Evolutionary conservation across 1,140 invertebrate species (phyloP), one percentile per base, ranked within the genome.

Genomic region (Armadillidium nasatum): DNA sequence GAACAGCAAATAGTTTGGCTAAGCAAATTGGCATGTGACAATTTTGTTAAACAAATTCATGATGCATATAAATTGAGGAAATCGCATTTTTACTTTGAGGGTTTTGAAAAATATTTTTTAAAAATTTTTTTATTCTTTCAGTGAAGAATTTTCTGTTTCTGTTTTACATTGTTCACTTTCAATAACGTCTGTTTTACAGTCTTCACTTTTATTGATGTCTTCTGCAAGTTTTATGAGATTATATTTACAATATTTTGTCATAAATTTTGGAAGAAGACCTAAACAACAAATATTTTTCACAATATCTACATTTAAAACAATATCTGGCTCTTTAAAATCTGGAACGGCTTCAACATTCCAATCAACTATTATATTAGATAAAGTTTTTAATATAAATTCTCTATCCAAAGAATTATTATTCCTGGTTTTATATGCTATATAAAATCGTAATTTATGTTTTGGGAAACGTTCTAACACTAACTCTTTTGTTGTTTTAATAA

Each of bases 231-330:
- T 60, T 19, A 60, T 15, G 1, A 60, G 50, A 60, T 60, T 60
- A 60, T 60, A 60, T 60, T 60, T 60, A 19, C 50, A 60, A 60
- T 60, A 60, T 60, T 60, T 60, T 19, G 50, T 60, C 50, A 60
- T 15, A 19, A 15, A 60, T 19, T 60, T 13, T 60, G 50, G 50
- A 19, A 60, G 50, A 7, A 60, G 50, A 60, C 50, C 50, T 19
- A 60, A 19, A 60, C 50, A 60, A 60, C 50, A 60, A 19, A 60
- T 60, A 7, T 60, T 60, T 60, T 60, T 60, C 1, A 60, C 11
- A 60, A 60, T 19, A 60, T 60, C 50, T 3, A 60, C 50, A 60
- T 60, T 60, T 19, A 60, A 19, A 15, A 60, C 50, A 60, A 60
- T 15, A 60, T 60, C 19, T 13, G 50, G 50, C 11, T 13, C 19